Conservation (phyloP, 2,888 invertebrate genomes). For the Papilio gigon region DNA sequence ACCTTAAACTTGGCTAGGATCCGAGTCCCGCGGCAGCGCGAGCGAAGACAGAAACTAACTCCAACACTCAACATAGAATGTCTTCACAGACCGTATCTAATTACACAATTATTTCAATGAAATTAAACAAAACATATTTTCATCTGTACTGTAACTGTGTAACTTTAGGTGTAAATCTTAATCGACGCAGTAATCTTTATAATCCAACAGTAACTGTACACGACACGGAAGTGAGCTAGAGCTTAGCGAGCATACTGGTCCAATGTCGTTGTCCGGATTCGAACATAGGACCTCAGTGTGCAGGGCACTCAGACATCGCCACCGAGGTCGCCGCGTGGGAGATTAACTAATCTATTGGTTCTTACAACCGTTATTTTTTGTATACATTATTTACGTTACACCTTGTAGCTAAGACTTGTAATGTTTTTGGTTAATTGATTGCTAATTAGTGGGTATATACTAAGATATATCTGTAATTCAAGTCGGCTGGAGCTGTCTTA, state of each 20-base stretch:
- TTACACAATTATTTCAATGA: not conserved
- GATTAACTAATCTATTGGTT: constrained; percentile 7
- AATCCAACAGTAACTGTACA: not conserved
- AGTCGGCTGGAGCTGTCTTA: too few species aligned
- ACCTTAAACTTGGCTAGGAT: too few species aligned
- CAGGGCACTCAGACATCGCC: not conserved
- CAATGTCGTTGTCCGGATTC: constrained; percentile 22
- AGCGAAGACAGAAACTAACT: not conserved
- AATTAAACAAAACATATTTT: not conserved
- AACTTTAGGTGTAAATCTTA: not conserved
- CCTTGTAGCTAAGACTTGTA: too few species aligned
- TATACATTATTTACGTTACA: too few species aligned
- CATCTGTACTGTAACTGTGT: not conserved
- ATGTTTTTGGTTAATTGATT: too few species aligned
- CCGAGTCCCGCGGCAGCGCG: too few species aligned
- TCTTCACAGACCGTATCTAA: not conserved
- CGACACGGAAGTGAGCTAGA: not conserved
- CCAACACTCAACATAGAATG: not conserved
- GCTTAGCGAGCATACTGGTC: constrained; percentile 10
- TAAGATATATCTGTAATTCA: too few species aligned
- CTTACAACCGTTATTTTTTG: not conserved
- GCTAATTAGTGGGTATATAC: not conserved
- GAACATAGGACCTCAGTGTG: constrained; percentile 19
- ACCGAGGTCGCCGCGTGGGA: constrained; percentile 27
- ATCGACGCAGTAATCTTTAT: not conserved